Base-by-base conservation (phyloP, 1,140 invertebrate species). In the Euwallacea similis region DNA sequence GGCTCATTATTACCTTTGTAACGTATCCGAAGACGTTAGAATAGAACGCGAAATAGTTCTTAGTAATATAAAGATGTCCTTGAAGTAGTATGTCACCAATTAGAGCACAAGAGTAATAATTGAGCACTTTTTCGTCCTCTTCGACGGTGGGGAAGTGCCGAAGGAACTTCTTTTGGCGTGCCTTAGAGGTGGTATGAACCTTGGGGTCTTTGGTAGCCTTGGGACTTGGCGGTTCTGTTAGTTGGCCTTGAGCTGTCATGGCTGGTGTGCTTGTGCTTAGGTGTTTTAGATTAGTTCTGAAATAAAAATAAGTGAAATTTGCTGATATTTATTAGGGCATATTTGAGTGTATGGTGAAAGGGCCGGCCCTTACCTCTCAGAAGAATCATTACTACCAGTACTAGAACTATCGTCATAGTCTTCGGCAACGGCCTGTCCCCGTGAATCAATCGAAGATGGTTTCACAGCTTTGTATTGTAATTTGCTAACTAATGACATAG, bases 1-100 rank as follows among this genome's bases (percentile, higher is more conserved):
- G 21, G 21, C 21, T 33, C 21, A 33, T 33, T 4, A 33, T 33
- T 83, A 94, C 92, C 87, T 93, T 93, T 76, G 93, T 95, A 64
- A 96, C 91, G 82, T 95, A 93, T 69, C 94, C 94, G 82, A 96
- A 95, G 55, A 97, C 94, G 80, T 96, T 96, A 60, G 94, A 96
- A 83, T 97, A 95, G 85, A 97, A 97, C 62, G 94, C 94, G 83
- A 97, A 95, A 83, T 95, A 95, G 79, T 95, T 94, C 79, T 92
- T 90, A 50, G 94, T 95, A 75, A 97, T 94, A 84, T 96, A 97
- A 62, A 97, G 86, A 79, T 94, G 91, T 47, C 95, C 95, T 83
- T 96, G 94, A 9, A 96, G 87, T n/a, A 97, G 83, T 73, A 97
- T 95, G 81, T 97, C 94, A 56, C 91, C 91, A 56, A 95, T 91